These are phyloP conservation scores for Drosophila diplacantha DNA, from an alignment of 2,888 invertebrate genomes.

Conservation along the genomic window DNA sequence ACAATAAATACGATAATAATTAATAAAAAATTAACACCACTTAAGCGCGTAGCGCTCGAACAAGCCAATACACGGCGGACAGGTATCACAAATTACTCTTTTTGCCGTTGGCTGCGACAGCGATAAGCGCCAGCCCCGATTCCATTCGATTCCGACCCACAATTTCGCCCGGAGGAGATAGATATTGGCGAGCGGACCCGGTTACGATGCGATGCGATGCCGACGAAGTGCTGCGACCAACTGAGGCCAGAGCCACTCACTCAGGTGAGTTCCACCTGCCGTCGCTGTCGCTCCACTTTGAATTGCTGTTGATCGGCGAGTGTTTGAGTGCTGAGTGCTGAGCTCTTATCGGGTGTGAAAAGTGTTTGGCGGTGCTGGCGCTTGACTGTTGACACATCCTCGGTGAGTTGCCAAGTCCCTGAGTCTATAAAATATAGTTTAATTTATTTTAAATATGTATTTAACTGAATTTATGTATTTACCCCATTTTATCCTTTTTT, in stretches of 20 bases:
- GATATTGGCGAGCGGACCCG: slow-evolving; percentile 2
- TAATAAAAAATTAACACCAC: slow-evolving; percentile 73
- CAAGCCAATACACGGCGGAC: slow-evolving; percentile 66
- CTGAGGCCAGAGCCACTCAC: slow-evolving; percentile 41
- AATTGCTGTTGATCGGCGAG: slow-evolving; percentile 34
- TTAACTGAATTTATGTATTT: not conserved
- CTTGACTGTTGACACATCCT: slow-evolving; percentile 35
- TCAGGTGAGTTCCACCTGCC: slow-evolving; percentile 14
- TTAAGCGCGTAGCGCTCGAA: slow-evolving; percentile 57
- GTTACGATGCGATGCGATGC: slow-evolving; percentile 25
- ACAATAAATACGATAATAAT: slow-evolving; percentile 70
- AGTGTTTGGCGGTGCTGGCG: slow-evolving; percentile 21
- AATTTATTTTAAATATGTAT: not conserved
- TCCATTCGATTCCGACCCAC: slow-evolving; percentile 46
- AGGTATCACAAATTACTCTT: slow-evolving; percentile 74
- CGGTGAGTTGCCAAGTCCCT: not conserved
- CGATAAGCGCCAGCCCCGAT: slow-evolving; percentile 59
- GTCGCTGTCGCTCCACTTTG: slow-evolving; percentile 39
- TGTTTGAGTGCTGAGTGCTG: slow-evolving; percentile 7
- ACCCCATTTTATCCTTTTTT: not conserved
- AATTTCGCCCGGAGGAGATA: not conserved
- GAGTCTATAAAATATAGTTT: too few relatives aligned
- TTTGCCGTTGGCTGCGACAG: slow-evolving; percentile 48
- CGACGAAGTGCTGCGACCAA: slow-evolving; percentile 51
- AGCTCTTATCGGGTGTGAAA: slow-evolving; percentile 38